phyloP scores from a whole-genome alignment of 2,113 vertebrate genomes.

The Plecotus auritus region DNA sequence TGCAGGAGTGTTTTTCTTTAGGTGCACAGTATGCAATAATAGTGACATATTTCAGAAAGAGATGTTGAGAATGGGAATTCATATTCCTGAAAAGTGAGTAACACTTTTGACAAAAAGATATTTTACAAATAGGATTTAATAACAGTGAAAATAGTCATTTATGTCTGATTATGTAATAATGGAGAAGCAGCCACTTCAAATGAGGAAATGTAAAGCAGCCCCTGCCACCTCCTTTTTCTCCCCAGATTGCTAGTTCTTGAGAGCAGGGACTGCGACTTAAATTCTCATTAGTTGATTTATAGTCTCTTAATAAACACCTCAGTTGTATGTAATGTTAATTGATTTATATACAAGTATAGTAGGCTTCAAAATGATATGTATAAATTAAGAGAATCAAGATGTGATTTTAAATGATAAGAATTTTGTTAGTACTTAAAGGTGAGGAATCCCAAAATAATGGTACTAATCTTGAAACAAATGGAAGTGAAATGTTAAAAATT shows the following conservation, averaged over 20 bases:
- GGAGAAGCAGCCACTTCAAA: not conserved
- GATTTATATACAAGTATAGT: not conserved
- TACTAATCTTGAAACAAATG: not conserved
- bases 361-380: slow-evolving; percentile 8
- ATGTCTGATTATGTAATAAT: slow-evolving; percentile 10
- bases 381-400: slow-evolving; percentile 24
- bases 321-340: not conserved
- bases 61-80: slow-evolving; percentile 96
- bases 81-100: slow-evolving; percentile 95
- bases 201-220: not conserved
- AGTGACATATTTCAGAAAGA: slow-evolving; percentile 93
- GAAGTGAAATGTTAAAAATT: slow-evolving; percentile 30
- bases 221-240: not conserved
- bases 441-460: not conserved
- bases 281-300: not conserved
- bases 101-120: not conserved
- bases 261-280: not conserved
- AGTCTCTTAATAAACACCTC: slow-evolving; percentile 4
- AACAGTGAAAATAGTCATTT: not conserved
- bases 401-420: slow-evolving; percentile 15
- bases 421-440: slow-evolving; percentile 18
- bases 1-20: slow-evolving; percentile 96
- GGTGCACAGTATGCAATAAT: slow-evolving; percentile 95
- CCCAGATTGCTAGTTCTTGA: not conserved
- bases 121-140: slow-evolving; percentile 39